Percentiles rank a stretch among this genome's conserved stretches.
These are phyloP conservation scores for Paramormyrops hopkinsi DNA, from an alignment of 2,797 vertebrate species.

Conservation along the genomic window DNA sequence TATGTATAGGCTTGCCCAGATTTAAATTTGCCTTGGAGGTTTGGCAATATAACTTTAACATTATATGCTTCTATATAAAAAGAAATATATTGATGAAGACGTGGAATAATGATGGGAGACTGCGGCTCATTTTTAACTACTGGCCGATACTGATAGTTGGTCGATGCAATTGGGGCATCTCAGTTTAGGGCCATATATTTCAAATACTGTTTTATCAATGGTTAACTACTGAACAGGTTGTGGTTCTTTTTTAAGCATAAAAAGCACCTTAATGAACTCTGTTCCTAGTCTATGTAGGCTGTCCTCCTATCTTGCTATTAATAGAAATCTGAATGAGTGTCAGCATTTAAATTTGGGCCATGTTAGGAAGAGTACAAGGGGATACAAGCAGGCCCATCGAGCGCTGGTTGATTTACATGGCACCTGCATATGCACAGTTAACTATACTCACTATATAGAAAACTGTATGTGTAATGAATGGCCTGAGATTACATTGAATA, in stretches of 20 bases:
- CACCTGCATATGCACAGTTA: neutral
- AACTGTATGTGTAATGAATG: neutral
- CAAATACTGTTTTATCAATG: neutral
- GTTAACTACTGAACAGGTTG: neutral
- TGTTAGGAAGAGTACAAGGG: neutral
- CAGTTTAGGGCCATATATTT: neutral
- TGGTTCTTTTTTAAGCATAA: neutral
- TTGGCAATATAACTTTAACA: neutral
- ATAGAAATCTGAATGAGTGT: constrained; percentile 20
- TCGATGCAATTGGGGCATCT: neutral
- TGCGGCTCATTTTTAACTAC: neutral
- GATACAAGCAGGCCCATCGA: neutral
- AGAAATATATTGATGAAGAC: neutral
- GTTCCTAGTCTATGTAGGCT: neutral
- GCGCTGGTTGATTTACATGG: neutral
- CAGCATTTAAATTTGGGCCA: constrained; percentile 15
- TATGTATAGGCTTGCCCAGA: neutral
- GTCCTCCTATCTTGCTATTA: constrained; percentile 7
- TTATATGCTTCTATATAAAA: neutral
- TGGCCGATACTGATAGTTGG: neutral
- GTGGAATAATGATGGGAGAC: neutral
- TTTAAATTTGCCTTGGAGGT: neutral
- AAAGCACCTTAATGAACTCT: neutral
- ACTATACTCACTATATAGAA: neutral
- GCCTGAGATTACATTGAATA: neutral